These are phyloP conservation scores for Pyrocoelia pectoralis DNA, from an alignment of 2,888 invertebrate genomes.

Conservation along the genomic window DNA sequence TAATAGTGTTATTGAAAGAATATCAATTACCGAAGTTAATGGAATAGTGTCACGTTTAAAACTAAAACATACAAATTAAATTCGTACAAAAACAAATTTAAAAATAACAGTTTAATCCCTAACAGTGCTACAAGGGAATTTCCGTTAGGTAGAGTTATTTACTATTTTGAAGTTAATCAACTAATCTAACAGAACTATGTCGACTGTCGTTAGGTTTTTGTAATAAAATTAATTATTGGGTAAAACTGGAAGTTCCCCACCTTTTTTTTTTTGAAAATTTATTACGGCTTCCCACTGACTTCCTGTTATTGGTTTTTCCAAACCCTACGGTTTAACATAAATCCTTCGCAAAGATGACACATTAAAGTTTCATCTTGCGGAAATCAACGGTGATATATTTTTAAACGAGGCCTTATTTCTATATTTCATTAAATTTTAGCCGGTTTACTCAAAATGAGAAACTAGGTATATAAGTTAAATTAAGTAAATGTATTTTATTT, in stretches of 20 bases:
- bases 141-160: background rate
- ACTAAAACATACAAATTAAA: background rate
- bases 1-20: background rate
- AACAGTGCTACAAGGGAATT: background rate
- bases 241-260: background rate
- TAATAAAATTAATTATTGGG: background rate
- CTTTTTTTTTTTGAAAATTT: background rate
- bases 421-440: background rate
- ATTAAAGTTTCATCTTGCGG: slow-evolving; percentile 9
- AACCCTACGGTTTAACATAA: slow-evolving; percentile 9
- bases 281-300: slow-evolving; percentile 6
- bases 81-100: background rate
- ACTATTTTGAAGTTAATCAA: background rate
- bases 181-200: background rate
- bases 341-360: slow-evolving; percentile 9
- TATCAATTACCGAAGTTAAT: background rate
- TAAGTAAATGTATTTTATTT: too few relatives aligned
- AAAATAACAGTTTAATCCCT: background rate
- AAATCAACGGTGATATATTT: slow-evolving; percentile 5
- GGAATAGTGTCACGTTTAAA: background rate
- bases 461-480: too few relatives aligned
- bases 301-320: slow-evolving; percentile 9
- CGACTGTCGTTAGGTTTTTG: background rate
- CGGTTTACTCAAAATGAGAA: background rate
- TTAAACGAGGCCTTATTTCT: background rate